Evolutionary conservation across 2,888 invertebrate genomes (phyloP).

Genomic region (Cheilosia vulpina): DNA sequence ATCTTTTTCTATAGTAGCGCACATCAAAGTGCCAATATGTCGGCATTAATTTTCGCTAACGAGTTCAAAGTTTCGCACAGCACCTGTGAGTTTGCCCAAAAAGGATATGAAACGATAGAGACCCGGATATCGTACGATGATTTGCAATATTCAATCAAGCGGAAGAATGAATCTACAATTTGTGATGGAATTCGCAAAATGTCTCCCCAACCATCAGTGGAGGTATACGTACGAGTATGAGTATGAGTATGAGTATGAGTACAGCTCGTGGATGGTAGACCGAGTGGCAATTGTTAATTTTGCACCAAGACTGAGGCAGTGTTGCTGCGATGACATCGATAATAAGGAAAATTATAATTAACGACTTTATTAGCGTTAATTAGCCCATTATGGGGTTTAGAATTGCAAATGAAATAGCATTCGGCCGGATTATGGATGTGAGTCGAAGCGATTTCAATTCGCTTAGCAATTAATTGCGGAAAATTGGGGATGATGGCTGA

Average conservation of each 20-base stretch:
- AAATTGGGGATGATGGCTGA: neutral
- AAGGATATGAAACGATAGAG: neutral
- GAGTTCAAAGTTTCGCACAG: slow-evolving; percentile 6
- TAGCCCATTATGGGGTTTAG: slow-evolving; percentile 45
- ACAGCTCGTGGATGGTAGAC: neutral
- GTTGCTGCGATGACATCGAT: slow-evolving; percentile 27
- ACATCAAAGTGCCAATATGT: slow-evolving; percentile 28
- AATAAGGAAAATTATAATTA: slow-evolving; percentile 66
- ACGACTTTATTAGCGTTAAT: slow-evolving; percentile 64
- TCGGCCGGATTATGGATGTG: slow-evolving; percentile 48
- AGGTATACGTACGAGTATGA: neutral
- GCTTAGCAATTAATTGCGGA: neutral
- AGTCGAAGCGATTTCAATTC: slow-evolving; percentile 42
- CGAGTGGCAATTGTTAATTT: slow-evolving; percentile 27
- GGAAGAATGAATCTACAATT: slow-evolving; percentile 33
- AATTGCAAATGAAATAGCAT: slow-evolving; percentile 35
- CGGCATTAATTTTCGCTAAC: slow-evolving; percentile 54
- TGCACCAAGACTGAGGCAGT: neutral
- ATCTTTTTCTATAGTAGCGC: neutral
- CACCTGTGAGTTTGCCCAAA: slow-evolving; percentile 33
- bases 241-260: neutral
- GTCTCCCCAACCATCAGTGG: neutral
- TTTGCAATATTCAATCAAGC: slow-evolving; percentile 60
- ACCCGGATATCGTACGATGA: slow-evolving; percentile 21
- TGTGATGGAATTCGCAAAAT: slow-evolving; percentile 37